Evolutionary conservation across 2,113 vertebrate genomes (phyloP), one percentile per base, ranked within the genome.

Genomic region (Phylloscopus trochilus): DNA sequence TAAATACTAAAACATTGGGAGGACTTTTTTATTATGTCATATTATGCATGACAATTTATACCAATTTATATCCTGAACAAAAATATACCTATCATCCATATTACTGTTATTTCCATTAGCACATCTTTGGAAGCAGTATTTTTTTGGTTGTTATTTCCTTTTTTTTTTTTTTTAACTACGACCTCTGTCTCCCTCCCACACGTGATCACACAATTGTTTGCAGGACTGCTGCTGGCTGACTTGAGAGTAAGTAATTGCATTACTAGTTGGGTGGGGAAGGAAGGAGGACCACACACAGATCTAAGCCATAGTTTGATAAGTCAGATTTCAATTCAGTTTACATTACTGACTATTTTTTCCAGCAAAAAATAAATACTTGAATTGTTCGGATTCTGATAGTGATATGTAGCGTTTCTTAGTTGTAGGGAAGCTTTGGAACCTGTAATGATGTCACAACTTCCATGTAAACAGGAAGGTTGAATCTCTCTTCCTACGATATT

Each of bases 401-500:
- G 51, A 75, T 37, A 76, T 0, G 8, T 23, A 39, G 51, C 2
- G 0, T 76, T 55, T 83, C 55, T 77, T 49, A 67, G 49, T 56
- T 52, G 44, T 14, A 70, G 69, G 22, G 53, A 70, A 53, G 49
- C 27, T 83, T 83, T 81, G 35, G 78, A 87, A 67, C 73, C 74
- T 83, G 30, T 27, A 73, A 47, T 72, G 59, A 66, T 58, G 76
- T 59, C 90, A 83, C 37, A 55, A 41, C 21, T 91, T 89, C 82
- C 73, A 60, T 43, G 27, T 89, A 92, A 91, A 91, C 79, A 93
- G 85, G 90, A 95, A 90, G 58, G 78, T n/a, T 83, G 73, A 77
- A 44, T 62, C 43, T 60, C 28, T 92, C 60, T 89, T 83, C 83
- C 51, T 63, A 41, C 0, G 1, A 63, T 49, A 35, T 27, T 94